Base-by-base conservation (phyloP, 1,140 invertebrate genomes). In the Bursaphelenchus mucronatus region DNA sequence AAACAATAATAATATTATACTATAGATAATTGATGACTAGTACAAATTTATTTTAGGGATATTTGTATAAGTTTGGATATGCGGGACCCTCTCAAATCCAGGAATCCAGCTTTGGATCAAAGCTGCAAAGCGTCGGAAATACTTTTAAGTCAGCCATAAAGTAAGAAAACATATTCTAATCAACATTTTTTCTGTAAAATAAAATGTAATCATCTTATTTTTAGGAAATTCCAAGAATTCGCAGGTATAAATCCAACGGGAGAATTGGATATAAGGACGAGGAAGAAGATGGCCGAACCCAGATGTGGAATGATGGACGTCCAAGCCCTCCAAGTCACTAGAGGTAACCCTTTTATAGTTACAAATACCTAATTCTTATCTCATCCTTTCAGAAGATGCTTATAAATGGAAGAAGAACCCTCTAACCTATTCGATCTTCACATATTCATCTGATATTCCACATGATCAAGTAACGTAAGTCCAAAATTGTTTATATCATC, bases 201-300 rank as follows among this genome's bases (percentile, higher is more conserved):
- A 13, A 46, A 41, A 69, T 41, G 13, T 51, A 10, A 54, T 41
- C 10, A 72, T 19, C 13, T 11, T 56, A 49, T 54, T 67, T 61
- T 51, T 39, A 56, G 76, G 30, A 81, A 79, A 59, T 79, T 79
- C 67, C 76, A 79, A 68, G 76, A 79, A 58, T 79, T 79, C 69
- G 76, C 76, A 8, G 76, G 76, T 11, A 50, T 79, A 19, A 45
- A 51, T 8, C 54, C 64, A 49, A 79, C 76, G n/a, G 76, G 76
- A 45, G 58, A 66, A 45, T 49, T 79, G 19, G 79, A 81, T 51
- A 53, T 63, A 8, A 45, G 61, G 43, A 79, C 76, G 13, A 69
- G 64, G 43, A 76, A 75, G 58, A 79, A 79, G 62, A 79, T 79
- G 76, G 78, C 79, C 17, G 54, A 80, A 52, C 74, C 76, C 0